Percentiles rank a stretch among this genome's conserved stretches.
phyloP scores from a whole-genome alignment of 2,797 vertebrate genomes.

The Falco cherrug region DNA sequence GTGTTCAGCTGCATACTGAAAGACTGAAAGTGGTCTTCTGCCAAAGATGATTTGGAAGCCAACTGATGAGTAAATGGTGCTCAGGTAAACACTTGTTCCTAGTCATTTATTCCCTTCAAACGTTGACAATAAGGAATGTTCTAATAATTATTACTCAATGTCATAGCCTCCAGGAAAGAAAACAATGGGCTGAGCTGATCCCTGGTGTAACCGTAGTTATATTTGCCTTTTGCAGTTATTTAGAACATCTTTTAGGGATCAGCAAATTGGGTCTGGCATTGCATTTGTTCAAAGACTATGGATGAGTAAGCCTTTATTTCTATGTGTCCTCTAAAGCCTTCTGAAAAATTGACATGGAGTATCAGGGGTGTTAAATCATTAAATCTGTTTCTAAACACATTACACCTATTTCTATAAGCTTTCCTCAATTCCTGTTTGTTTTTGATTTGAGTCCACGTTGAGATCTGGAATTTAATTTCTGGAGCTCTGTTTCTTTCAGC shows the following conservation, averaged over 20 bases:
- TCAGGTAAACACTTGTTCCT: neutral
- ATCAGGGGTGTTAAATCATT: conserved; percentile 1
- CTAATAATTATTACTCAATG: conserved; percentile 2
- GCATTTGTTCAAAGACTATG: neutral
- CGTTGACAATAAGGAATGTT: neutral
- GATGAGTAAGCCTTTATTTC: conserved; percentile 4
- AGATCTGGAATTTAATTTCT: neutral
- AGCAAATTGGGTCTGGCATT: neutral
- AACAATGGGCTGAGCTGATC: neutral
- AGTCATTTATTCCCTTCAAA: conserved; percentile 5
- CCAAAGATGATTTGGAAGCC: neutral
- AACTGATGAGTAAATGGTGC: neutral
- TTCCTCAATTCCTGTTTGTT: neutral
- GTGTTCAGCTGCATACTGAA: neutral
- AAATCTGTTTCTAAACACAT: neutral
- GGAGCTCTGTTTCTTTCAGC: neutral
- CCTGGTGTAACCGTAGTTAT: neutral
- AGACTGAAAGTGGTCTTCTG: neutral
- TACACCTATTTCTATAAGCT: conserved; percentile 9
- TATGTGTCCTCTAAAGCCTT: neutral
- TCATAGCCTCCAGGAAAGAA: neutral
- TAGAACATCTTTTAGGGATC: neutral
- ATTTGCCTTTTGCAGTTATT: neutral
- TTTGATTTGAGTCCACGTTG: neutral
- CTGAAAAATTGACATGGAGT: neutral